Percentiles rank a stretch among this genome's conserved stretches.
Conservation (phyloP, 2,113 vertebrate genomes). For the Geothlypis trichas region DNA sequence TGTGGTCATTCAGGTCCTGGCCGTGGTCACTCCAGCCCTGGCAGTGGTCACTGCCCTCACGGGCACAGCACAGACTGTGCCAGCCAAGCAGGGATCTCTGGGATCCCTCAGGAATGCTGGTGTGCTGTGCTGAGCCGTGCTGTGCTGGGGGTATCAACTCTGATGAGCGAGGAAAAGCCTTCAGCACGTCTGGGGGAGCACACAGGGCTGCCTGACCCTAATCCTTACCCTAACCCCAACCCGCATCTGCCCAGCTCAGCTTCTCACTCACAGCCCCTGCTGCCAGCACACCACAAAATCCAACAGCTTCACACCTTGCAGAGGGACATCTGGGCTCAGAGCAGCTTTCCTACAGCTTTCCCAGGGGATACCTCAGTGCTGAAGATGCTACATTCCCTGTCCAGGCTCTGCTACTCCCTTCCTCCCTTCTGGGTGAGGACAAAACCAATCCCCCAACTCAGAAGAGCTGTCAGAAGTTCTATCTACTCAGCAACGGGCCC, state of each 20-base stretch:
- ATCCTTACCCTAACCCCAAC: background rate
- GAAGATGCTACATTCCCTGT: background rate
- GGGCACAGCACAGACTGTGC: no score
- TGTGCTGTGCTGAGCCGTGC: no score
- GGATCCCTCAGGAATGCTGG: no score
- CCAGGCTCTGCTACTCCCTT: background rate
- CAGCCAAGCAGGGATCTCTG: no score
- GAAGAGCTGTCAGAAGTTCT: background rate
- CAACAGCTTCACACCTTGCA: rapidly evolving
- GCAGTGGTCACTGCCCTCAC: no score
- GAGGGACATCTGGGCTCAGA: background rate
- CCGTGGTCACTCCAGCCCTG: no score
- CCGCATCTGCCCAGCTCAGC: background rate
- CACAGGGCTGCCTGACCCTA: no score
- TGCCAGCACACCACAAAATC: background rate
- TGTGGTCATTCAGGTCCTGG: no score
- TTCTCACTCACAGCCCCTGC: background rate
- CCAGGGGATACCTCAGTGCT: background rate
- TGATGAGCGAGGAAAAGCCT: background rate
- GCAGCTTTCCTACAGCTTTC: background rate
- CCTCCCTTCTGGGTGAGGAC: rapidly evolving
- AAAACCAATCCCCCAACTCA: background rate
- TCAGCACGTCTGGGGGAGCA: background rate
- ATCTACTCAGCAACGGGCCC: background rate
- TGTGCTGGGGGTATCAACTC: no score